Conservation (phyloP, 2,113 vertebrate genomes). For the Coryphaenoides rupestris region DNA sequence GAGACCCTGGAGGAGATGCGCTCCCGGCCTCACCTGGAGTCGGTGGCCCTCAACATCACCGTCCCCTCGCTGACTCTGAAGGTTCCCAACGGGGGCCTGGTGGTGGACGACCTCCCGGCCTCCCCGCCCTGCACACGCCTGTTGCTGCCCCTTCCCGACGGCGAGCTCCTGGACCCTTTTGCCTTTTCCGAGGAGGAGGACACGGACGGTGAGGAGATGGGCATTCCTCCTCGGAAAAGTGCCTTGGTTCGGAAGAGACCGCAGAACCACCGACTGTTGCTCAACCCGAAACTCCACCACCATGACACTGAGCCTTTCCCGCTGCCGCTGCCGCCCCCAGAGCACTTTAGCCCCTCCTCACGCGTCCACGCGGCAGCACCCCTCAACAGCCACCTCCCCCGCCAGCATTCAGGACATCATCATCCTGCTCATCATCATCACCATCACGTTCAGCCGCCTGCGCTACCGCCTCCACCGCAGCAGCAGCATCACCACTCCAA, state of each 20-base stretch:
- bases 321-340: constrained; percentile 83
- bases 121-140: constrained; percentile 85
- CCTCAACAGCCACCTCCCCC: constrained; percentile 53
- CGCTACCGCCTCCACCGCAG: no score
- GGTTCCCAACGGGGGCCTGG: constrained; percentile 87
- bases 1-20: constrained; percentile 92
- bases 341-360: constrained; percentile 91
- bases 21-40: constrained; percentile 87
- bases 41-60: constrained; percentile 92
- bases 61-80: constrained; percentile 92
- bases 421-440: no score
- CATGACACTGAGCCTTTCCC: constrained; percentile 86
- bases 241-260: constrained; percentile 86
- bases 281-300: constrained; percentile 80
- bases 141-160: constrained; percentile 86
- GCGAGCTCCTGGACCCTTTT: constrained; percentile 94
- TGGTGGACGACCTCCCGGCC: constrained; percentile 87
- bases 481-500: constrained; percentile 60
- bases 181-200: constrained; percentile 92
- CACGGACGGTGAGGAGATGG: constrained; percentile 77
- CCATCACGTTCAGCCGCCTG: constrained; percentile 6
- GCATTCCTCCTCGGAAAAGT: constrained; percentile 83
- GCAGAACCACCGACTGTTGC: constrained; percentile 87
- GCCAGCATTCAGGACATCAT: constrained; percentile 57
- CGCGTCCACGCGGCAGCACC: constrained; percentile 62